Percentiles rank a stretch among this genome's conserved stretches.
Evolutionary conservation across 2,888 invertebrate species (phyloP).

Genomic region (Aspidapion aeneum): DNA sequence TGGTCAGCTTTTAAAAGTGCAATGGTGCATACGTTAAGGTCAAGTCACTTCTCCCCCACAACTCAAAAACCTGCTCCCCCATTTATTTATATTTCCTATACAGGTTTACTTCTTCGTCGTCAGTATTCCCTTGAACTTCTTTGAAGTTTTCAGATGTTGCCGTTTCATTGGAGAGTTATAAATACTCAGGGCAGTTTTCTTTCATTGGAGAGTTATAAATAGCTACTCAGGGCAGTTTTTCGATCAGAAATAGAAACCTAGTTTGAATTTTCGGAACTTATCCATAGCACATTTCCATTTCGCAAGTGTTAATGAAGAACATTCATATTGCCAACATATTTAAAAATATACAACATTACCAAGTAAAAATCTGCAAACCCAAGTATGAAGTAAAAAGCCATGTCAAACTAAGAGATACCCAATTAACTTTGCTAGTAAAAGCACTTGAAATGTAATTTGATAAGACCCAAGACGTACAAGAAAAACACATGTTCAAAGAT

Average conservation of each 20-base stretch:
- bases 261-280: no score
- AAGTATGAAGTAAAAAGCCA: background rate
- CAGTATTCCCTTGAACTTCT: background rate
- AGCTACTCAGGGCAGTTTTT: no score
- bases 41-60: background rate
- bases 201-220: no score
- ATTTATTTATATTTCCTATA: background rate
- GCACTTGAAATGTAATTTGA: background rate
- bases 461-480: background rate
- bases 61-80: background rate
- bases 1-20: no score
- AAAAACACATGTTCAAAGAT: slow-evolving; percentile 1
- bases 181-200: no score
- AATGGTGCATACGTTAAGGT: background rate
- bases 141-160: background rate
- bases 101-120: background rate
- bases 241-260: no score
- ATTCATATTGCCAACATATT: no score
- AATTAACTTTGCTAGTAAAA: background rate
- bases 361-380: no score
- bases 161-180: background rate
- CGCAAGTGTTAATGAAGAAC: no score
- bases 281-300: no score
- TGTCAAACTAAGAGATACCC: background rate
- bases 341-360: no score